A percentile compares a stretch with the other conserved stretches of the same genome.
Conservation (phyloP, 1,140 invertebrate species). For the Hyles euphorbiae region DNA sequence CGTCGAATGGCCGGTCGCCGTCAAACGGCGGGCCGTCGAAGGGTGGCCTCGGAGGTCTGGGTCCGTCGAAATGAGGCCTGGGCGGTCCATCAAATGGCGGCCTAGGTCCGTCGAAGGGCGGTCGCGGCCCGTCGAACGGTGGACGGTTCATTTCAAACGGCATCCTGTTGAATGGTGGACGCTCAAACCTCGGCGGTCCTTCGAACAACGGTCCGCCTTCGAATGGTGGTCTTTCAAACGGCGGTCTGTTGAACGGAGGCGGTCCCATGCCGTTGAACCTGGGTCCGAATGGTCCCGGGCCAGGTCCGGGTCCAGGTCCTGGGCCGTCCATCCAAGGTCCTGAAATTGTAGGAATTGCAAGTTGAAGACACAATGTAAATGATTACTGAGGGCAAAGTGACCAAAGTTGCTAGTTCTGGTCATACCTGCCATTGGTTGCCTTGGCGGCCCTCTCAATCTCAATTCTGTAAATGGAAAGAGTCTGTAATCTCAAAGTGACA, state of each 20-base stretch:
- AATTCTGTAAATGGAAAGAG: slow-evolving; percentile 61
- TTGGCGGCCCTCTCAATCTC: slow-evolving; percentile 66
- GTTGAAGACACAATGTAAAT: neutral
- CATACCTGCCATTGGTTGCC: slow-evolving; percentile 57
- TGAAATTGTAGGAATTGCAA: slow-evolving; percentile 37
- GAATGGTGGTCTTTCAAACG: slow-evolving; percentile 52
- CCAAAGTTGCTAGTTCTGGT: slow-evolving; percentile 14
- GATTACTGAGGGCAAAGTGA: neutral
- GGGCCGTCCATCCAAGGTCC: slow-evolving; percentile 68
- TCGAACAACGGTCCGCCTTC: slow-evolving; percentile 47
- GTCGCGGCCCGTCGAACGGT: slow-evolving; percentile 34
- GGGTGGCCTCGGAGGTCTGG: slow-evolving; percentile 45
- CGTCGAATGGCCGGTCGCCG: slow-evolving; percentile 32
- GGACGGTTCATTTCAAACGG: slow-evolving; percentile 42
- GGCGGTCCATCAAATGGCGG: slow-evolving; percentile 48
- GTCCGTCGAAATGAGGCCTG: slow-evolving; percentile 47
- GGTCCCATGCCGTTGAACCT: slow-evolving; percentile 48
- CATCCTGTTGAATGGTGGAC: slow-evolving; percentile 42
- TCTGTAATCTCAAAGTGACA: slow-evolving; percentile 4
- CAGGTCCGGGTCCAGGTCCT: slow-evolving; percentile 20
- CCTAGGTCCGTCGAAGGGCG: slow-evolving; percentile 47
- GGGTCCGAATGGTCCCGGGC: slow-evolving; percentile 47
- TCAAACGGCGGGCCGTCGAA: slow-evolving; percentile 29
- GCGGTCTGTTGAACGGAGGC: slow-evolving; percentile 50
- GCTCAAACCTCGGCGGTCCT: slow-evolving; percentile 42